phyloP scores from a whole-genome alignment of 1,140 invertebrate species.

The Hyles vespertilio region DNA sequence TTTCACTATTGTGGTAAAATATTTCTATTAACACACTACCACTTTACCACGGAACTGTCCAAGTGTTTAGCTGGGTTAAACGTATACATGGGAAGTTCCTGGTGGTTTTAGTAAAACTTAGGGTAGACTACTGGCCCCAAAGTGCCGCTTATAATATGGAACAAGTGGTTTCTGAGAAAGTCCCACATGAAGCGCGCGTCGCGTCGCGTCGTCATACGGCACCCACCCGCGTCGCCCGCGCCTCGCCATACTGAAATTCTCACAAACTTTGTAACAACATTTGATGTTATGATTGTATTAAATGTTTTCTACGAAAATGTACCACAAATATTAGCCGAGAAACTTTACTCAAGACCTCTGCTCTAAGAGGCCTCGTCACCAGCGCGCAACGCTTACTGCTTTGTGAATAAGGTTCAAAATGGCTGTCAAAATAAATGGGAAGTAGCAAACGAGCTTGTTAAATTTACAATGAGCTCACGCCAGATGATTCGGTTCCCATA shows the following conservation, averaged over 20 bases:
- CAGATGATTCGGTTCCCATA: slow-evolving; percentile 35
- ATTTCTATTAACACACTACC: too few species aligned
- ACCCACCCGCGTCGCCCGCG: not conserved
- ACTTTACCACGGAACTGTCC: too few species aligned
- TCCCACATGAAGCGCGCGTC: too few species aligned
- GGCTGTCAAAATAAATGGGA: not conserved
- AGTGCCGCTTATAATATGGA: too few species aligned
- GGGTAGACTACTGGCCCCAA: too few species aligned
- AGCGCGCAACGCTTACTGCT: slow-evolving; percentile 5
- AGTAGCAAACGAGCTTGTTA: slow-evolving; percentile 12
- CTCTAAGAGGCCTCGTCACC: not conserved
- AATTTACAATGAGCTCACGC: slow-evolving; percentile 23
- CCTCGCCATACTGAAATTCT: slow-evolving; percentile 10
- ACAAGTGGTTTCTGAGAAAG: too few species aligned
- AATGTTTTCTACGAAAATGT: slow-evolving; percentile 34
- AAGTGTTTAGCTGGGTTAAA: too few species aligned
- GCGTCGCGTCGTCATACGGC: not conserved
- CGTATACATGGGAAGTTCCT: too few species aligned
- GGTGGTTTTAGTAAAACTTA: too few species aligned
- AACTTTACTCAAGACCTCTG: slow-evolving; percentile 27
- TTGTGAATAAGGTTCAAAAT: slow-evolving; percentile 9
- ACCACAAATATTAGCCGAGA: slow-evolving; percentile 37
- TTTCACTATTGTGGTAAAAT: too few species aligned
- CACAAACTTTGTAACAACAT: slow-evolving; percentile 33
- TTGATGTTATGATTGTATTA: slow-evolving; percentile 38